These are phyloP conservation scores for Dioctria linearis DNA, from an alignment of 2,888 invertebrate species.

Conservation along the genomic window DNA sequence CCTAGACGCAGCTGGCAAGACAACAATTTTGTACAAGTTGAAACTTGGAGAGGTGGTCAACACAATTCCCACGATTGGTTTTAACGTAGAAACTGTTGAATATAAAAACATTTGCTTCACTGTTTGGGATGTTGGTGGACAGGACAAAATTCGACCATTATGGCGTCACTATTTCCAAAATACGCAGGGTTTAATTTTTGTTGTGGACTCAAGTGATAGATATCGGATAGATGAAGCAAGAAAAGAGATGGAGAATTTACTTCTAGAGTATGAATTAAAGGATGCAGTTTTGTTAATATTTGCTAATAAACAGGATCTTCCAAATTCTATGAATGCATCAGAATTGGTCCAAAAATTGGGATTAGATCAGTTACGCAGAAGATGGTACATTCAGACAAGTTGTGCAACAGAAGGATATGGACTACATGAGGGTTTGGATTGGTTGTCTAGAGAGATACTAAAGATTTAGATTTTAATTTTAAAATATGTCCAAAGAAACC, in stretches of 20 bases:
- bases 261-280: slow-evolving; percentile 62
- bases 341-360: slow-evolving; percentile 59
- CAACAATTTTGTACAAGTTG: slow-evolving; percentile 65
- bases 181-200: slow-evolving; percentile 64
- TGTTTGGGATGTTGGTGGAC: slow-evolving; percentile 67
- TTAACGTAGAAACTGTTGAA: slow-evolving; percentile 66
- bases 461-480: slow-evolving; percentile 11
- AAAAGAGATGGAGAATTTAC: slow-evolving; percentile 62
- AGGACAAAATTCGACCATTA: slow-evolving; percentile 63
- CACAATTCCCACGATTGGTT: slow-evolving; percentile 66
- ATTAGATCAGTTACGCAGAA: slow-evolving; percentile 59
- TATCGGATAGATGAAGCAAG: slow-evolving; percentile 62
- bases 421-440: slow-evolving; percentile 60
- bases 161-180: slow-evolving; percentile 66
- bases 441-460: slow-evolving; percentile 60
- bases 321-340: slow-evolving; percentile 61
- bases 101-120: slow-evolving; percentile 66
- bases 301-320: slow-evolving; percentile 66
- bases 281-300: slow-evolving; percentile 63
- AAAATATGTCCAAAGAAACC: too few relatives aligned
- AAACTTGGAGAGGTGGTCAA: slow-evolving; percentile 64
- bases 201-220: slow-evolving; percentile 64
- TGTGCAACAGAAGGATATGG: slow-evolving; percentile 60
- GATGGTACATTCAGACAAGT: slow-evolving; percentile 60
- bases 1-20: slow-evolving; percentile 67